Base-by-base conservation (phyloP, 2,797 vertebrate species). In the Carapus acus region DNA sequence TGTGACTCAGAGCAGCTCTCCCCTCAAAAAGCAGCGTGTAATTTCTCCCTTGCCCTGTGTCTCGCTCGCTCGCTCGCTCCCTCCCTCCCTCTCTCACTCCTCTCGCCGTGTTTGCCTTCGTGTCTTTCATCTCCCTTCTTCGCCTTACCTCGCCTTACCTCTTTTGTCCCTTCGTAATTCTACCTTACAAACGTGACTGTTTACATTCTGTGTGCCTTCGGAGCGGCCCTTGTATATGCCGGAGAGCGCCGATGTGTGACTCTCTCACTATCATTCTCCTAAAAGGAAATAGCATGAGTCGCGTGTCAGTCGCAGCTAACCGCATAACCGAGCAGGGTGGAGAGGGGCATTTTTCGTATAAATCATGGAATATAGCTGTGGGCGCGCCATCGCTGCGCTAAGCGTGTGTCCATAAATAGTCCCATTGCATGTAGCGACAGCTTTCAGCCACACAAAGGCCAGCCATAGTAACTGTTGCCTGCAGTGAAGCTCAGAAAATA, bases 291-390 rank as follows among this genome's bases (percentile, higher is more conserved):
- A 61, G 77, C 80, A 77, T 12, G 49, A 71, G 78, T 86, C 76
- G 74, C 78, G 65, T 86, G 83, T 77, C 82, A 84, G 77, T 79
- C 54, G 53, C 72, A 76, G 73, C 69, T 62, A 54, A 80, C 81
- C 83, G 43, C 83, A 83, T 77, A 83, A 69, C 80, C 61, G 41
- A 56, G 65, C 68, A 74, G 73, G 81, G 77, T 64, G 80, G 78
- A 80, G 76, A 81, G 57, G 71, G 68, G 69, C 61, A 76, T 81
- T 86, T 84, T 84, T 83, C 69, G 76, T 76, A 74, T 79, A 79
- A 83, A 85, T 83, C 69, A 82, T 77, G 75, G 80, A 83, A 83
- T 71, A 83, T 71, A 71, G 51, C 73, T 74, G 75, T 78, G 71
- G 79, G 77, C 39, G 44, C 75, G 72, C 60, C 61, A 46, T 69